A percentile compares a stretch with the other conserved stretches of the same genome.
phyloP scores from a whole-genome alignment of 2,113 vertebrate genomes.

The Indicator indicator region DNA sequence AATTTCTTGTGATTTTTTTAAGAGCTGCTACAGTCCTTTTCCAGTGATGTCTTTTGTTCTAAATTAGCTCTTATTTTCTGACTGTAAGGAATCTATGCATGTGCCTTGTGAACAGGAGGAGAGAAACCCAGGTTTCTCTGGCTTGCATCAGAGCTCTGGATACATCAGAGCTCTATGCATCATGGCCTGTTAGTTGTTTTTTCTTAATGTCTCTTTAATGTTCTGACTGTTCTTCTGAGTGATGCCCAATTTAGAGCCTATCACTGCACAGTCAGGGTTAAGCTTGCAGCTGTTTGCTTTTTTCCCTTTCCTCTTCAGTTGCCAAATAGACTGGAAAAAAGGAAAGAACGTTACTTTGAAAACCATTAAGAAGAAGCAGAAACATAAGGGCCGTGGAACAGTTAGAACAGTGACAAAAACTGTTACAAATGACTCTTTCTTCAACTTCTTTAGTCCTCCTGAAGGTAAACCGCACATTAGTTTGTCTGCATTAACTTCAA shows the following conservation, averaged over 20 bases:
- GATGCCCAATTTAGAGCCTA: neutral
- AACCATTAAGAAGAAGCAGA: constrained; percentile 99
- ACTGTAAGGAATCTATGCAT: no score
- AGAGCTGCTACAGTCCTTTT: neutral
- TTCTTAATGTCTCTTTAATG: neutral
- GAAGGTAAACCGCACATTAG: constrained; percentile 80
- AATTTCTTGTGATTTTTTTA: neutral
- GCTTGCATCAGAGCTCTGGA: neutral
- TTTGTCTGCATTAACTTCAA: neutral
- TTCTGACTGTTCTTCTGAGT: neutral
- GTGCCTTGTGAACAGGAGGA: neutral
- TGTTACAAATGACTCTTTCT: constrained; percentile 98
- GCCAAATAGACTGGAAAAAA: constrained; percentile 97
- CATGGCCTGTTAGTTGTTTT: neutral
- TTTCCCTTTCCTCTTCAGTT: constrained; percentile 75
- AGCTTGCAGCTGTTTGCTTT: neutral
- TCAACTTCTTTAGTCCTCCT: constrained; percentile 98
- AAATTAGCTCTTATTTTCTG: neutral
- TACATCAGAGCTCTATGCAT: neutral
- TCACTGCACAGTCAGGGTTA: neutral
- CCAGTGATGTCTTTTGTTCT: neutral
- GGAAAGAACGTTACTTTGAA: constrained; percentile 98
- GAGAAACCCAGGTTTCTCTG: neutral
- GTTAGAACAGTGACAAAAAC: constrained; percentile 98
- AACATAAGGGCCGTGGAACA: constrained; percentile 98